Evolutionary conservation across 2,888 invertebrate genomes (phyloP), one percentile per base, ranked within the genome.

Genomic region (Brachyptera putata): DNA sequence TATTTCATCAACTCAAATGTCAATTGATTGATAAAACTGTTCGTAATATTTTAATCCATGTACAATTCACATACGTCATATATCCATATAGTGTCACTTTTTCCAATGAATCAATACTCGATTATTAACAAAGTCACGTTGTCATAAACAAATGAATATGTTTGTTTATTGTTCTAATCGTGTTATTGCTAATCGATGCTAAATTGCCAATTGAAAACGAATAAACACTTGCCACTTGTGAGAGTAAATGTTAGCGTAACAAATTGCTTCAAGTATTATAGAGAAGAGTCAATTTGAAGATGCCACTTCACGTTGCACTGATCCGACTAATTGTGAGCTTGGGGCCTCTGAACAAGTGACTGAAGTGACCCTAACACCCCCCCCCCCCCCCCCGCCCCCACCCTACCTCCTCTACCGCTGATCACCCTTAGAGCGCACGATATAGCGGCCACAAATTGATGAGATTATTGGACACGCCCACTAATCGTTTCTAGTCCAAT

Each of bases 221-320:
- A 11, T 30, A 30, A 30, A 30, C 30, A 30, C 30, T 30, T 30
- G 11, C 11, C 30, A 30, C 30, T 5, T 30, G n/a, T n/a, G n/a
- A n/a, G n/a, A n/a, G n/a, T n/a, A n/a, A n/a, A n/a, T n/a, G n/a
- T n/a, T n/a, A n/a, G n/a, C n/a, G n/a, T 30, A 5, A 30, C 30
- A 30, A 30, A 5, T 7, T 11, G 5, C 7, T 30, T 11, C 7
- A 30, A 30, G 30, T 7, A 11, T n/a, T n/a, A n/a, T 30, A 30
- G 30, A 7, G 5, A 7, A 24, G 24, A 46, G 46, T n/a, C 13
- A 46, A 24, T 9, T 24, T 46, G 46, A 46, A 46, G 46, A 46
- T 46, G 22, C 53, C 53, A 53, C 53, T 53, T 53, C 36, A 53
- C 36, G 11, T 3, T 16, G 34, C 53, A 53, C 36, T 11, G 36